A percentile compares a stretch with the other conserved stretches of the same genome.
Conservation (phyloP, 2,113 vertebrate genomes). For the Pagrus major region DNA sequence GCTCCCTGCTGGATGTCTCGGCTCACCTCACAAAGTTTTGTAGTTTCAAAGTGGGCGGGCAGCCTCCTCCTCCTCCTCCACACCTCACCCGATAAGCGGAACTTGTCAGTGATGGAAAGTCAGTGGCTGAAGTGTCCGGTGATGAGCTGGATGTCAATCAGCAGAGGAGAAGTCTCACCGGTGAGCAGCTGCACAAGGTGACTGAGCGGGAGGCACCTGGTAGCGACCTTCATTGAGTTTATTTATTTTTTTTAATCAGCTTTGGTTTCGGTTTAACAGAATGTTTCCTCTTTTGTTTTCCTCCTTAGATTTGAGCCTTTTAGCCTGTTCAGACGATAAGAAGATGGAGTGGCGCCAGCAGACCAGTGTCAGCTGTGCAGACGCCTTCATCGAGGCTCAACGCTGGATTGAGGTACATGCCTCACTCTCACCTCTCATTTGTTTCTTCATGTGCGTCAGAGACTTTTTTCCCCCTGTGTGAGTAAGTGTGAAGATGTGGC, state of each 20-base stretch:
- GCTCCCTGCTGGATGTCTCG: too few species aligned
- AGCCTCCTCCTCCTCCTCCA: background rate
- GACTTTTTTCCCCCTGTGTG: background rate
- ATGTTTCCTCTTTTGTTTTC: background rate
- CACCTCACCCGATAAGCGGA: conserved; percentile 42
- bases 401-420: conserved; percentile 92
- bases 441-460: background rate
- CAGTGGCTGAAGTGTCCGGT: conserved; percentile 52
- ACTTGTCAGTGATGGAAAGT: conserved; percentile 23
- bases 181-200: conserved; percentile 39
- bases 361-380: conserved; percentile 84
- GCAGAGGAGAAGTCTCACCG: background rate
- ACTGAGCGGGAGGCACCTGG: too few species aligned
- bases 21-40: conserved; percentile 38
- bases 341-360: conserved; percentile 89
- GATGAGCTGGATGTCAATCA: conserved; percentile 49
- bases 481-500: background rate
- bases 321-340: conserved; percentile 4
- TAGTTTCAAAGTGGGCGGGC: conserved; percentile 58
- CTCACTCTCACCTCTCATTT: background rate
- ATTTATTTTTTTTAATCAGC: too few species aligned
- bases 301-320: conserved; percentile 6
- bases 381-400: conserved; percentile 89
- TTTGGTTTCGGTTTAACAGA: background rate
- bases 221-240: too few species aligned